Evolutionary conservation across 2,888 invertebrate species (phyloP), one percentile per base, ranked within the genome.

Genomic region (Philereme vetulata): DNA sequence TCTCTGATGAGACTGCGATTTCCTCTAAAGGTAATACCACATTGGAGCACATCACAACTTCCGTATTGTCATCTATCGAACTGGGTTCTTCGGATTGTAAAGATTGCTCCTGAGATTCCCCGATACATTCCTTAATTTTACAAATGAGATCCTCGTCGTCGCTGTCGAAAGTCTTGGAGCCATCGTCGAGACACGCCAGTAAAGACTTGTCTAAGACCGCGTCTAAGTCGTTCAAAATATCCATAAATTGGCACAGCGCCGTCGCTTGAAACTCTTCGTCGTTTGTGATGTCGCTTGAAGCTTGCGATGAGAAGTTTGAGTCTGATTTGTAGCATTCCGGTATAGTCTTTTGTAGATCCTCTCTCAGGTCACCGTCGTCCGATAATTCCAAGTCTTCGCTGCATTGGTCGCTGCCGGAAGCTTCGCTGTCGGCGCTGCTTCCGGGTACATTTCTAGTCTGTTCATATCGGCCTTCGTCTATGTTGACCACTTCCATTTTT

Each of bases 181-280:
- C 79, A 69, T 90, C 88, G 66, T 91, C 90, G 50, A 91, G 84
- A 66, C 89, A 87, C 56, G 88, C 88, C 52, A 91, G 76, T 61
- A 93, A 73, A 55, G 93, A 93, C 67, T 92, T 93, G 71, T 94
- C 93, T 68, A 94, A 78, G 61, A 94, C 92, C 77, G 93, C 93
- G 78, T 94, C 94, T 65, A 94, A 81, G 76, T 93, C 93, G 72
- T 93, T 92, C 67, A 94, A 82, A 64, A 94, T 93, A 76, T 93
- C 88, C 86, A 94, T 90, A 75, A 92, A 92, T 70, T 92, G 90
- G 72, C 88, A 88, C 60, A 92, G 81, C 33, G 91, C 92, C 54
- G 90, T 86, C 38, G 92, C 89, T 78, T 92, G 91, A 75, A 90
- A 90, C 65, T 92, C 90, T 63, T 91, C 91, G 72, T 90, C 89